A percentile compares a stretch with the other conserved stretches of the same genome.
Evolutionary conservation across 2,888 invertebrate species (phyloP).

Genomic region (Odontocerum albicorne): DNA sequence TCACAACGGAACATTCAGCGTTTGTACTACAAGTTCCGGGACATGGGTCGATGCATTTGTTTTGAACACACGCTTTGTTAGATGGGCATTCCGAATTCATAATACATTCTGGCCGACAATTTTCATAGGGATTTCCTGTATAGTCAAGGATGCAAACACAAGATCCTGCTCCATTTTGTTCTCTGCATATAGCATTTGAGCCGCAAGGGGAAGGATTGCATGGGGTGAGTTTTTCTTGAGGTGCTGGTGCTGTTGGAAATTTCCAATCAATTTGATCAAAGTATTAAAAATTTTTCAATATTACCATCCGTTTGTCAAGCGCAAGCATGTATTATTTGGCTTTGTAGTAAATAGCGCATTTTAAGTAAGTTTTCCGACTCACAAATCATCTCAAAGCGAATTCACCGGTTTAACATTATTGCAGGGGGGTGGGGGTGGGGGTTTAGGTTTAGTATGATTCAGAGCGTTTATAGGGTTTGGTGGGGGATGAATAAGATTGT

Average conservation of each 20-base stretch:
- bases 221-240: conserved; percentile 51
- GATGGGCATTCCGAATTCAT: conserved; percentile 67
- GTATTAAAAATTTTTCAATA: not conserved
- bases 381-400: conserved; percentile 13
- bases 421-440: conserved; percentile 1
- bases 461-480: too few species aligned
- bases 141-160: conserved; percentile 72
- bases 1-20: conserved; percentile 66
- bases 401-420: conserved; percentile 11
- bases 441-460: too few species aligned
- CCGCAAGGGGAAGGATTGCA: conserved; percentile 69
- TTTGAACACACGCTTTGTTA: conserved; percentile 62
- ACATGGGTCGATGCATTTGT: conserved; percentile 70
- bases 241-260: conserved; percentile 49
- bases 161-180: conserved; percentile 71
- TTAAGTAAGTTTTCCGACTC: not conserved
- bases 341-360: conserved; percentile 10
- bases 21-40: conserved; percentile 70
- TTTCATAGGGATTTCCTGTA: conserved; percentile 76
- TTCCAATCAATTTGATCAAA: conserved; percentile 10
- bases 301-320: conserved; percentile 1
- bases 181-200: conserved; percentile 71
- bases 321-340: conserved; percentile 10
- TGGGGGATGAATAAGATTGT: too few species aligned
- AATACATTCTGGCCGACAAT: conserved; percentile 69